A percentile compares a stretch with the other conserved stretches of the same genome.
Conservation (phyloP, 2,113 vertebrate genomes). For the Lutjanus erythropterus region DNA sequence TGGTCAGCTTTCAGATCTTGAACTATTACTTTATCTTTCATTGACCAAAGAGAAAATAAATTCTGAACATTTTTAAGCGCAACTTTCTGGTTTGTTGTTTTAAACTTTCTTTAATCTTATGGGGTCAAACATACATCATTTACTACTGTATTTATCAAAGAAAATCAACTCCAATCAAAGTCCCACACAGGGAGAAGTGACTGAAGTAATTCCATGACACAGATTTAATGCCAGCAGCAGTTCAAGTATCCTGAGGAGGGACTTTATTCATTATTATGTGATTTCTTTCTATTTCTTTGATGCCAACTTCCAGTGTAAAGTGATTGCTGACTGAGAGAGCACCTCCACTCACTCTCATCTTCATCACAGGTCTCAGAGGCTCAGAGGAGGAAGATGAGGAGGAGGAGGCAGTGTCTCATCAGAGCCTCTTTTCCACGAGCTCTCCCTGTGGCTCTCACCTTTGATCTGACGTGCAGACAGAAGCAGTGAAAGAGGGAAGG, state of each 20-base stretch:
- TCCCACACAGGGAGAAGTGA: slow-evolving; percentile 1
- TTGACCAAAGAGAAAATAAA: neutral
- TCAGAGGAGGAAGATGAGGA: slow-evolving; percentile 19
- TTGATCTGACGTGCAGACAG: slow-evolving; percentile 63
- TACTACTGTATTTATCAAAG: neutral
- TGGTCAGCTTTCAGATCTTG: neutral
- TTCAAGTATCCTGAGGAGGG: neutral
- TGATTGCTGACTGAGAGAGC: slow-evolving; percentile 44
- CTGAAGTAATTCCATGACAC: slow-evolving; percentile 22
- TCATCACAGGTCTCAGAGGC: slow-evolving; percentile 37
- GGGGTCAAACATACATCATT: neutral
- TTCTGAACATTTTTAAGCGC: neutral
- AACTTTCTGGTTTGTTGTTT: neutral
- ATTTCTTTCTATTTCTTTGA: slow-evolving; percentile 45
- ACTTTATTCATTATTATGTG: slow-evolving; percentile 12
- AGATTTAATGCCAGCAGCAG: slow-evolving; percentile 3
- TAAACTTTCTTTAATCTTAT: neutral
- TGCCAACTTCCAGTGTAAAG: slow-evolving; percentile 28
- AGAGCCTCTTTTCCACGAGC: slow-evolving; percentile 23
- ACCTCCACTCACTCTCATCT: slow-evolving; percentile 39
- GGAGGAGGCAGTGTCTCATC: slow-evolving; percentile 43
- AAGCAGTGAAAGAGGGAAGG: slow-evolving; percentile 30
- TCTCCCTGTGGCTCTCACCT: slow-evolving; percentile 59
- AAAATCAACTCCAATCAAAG: neutral
- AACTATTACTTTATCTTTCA: neutral